These are phyloP conservation scores for Pao palembangensis DNA, from an alignment of 2,113 vertebrate genomes.

Conservation along the genomic window DNA sequence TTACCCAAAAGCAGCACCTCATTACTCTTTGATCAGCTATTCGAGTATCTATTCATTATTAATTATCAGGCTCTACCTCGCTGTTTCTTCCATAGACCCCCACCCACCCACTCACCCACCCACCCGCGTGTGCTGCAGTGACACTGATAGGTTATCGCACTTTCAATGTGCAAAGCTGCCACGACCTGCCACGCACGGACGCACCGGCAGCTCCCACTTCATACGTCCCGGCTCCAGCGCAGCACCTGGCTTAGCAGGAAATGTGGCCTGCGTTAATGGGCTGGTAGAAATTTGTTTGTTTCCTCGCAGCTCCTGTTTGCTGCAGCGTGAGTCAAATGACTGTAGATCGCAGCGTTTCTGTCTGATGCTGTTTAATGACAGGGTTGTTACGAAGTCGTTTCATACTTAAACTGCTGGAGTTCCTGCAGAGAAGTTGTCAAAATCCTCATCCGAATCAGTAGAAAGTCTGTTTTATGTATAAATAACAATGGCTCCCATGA, in stretches of 20 bases:
- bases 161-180: slow-evolving; percentile 57
- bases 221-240: slow-evolving; percentile 48
- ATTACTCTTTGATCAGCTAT: not conserved
- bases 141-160: not conserved
- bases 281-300: slow-evolving; percentile 50
- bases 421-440: too few species aligned
- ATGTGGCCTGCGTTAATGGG: slow-evolving; percentile 66
- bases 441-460: too few species aligned
- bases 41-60: not conserved
- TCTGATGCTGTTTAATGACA: slow-evolving; percentile 45
- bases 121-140: not conserved
- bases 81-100: not conserved
- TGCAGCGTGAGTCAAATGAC: not conserved
- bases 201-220: slow-evolving; percentile 56
- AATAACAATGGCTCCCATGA: too few species aligned
- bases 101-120: too few species aligned
- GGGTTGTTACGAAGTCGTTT: slow-evolving; percentile 16
- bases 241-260: slow-evolving; percentile 62
- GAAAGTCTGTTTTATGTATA: too few species aligned
- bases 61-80: not conserved
- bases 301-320: slow-evolving; percentile 15
- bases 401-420: too few species aligned
- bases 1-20: not conserved
- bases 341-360: slow-evolving; percentile 31
- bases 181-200: slow-evolving; percentile 51